Evolutionary conservation across 37 sponge, comb jelly and placozoan species (phyloP).

Genomic region (Halisarca cf. caerulea): DNA sequence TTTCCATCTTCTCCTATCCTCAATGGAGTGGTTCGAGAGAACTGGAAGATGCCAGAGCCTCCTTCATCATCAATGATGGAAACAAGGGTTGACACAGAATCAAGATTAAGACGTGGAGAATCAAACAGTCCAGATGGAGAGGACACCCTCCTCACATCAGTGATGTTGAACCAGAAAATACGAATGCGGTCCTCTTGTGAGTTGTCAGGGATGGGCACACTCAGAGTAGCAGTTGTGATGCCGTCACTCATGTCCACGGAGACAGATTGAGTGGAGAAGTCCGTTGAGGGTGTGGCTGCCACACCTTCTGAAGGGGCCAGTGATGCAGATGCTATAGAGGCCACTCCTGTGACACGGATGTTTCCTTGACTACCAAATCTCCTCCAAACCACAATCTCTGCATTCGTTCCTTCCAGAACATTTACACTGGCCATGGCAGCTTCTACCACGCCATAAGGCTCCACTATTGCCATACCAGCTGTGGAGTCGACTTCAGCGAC

Average conservation of each 20-base stretch:
- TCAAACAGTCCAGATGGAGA: background rate
- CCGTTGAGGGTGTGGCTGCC: slow-evolving; percentile 41
- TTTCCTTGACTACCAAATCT: slow-evolving; percentile 63
- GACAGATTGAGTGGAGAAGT: slow-evolving; percentile 31
- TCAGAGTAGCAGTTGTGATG: slow-evolving; percentile 44
- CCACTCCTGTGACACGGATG: slow-evolving; percentile 64
- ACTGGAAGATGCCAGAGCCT: slow-evolving; percentile 66
- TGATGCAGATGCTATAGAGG: background rate
- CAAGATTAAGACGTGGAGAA: slow-evolving; percentile 56
- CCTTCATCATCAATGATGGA: slow-evolving; percentile 76
- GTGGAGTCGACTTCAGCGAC: slow-evolving; percentile 42
- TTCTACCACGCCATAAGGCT: slow-evolving; percentile 75
- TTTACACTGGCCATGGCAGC: slow-evolving; percentile 15
- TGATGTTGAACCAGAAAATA: slow-evolving; percentile 64
- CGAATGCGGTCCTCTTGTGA: slow-evolving; percentile 22
- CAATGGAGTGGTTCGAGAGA: slow-evolving; percentile 29
- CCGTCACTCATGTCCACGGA: slow-evolving; percentile 56
- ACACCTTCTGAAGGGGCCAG: slow-evolving; percentile 27
- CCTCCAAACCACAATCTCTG: slow-evolving; percentile 54
- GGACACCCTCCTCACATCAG: slow-evolving; percentile 31
- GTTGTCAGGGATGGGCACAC: slow-evolving; percentile 57
- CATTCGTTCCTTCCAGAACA: slow-evolving; percentile 55
- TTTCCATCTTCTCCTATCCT: slow-evolving; percentile 36
- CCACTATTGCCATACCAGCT: slow-evolving; percentile 43
- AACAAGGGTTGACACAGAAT: slow-evolving; percentile 22